Conservation (phyloP, 2,888 invertebrate genomes). For the Melanotus villosus region DNA sequence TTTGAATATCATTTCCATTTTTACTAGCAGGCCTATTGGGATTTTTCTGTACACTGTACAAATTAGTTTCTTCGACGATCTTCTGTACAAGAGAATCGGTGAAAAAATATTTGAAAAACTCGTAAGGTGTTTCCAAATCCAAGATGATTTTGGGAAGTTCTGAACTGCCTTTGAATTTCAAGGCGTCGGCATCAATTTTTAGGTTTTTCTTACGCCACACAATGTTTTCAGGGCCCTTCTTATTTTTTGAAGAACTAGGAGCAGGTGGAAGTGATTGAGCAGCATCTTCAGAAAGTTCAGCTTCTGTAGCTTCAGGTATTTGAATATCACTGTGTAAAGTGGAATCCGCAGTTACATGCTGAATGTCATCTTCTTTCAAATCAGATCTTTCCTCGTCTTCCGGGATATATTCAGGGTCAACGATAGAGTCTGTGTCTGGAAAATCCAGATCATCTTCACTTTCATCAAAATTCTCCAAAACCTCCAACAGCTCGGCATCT, state of each 20-base stretch:
- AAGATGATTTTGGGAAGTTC: conserved; percentile 28
- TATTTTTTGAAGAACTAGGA: neutral
- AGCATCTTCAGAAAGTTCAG: neutral
- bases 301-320: neutral
- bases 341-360: neutral
- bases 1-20: conserved; percentile 20
- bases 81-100: conserved; percentile 26
- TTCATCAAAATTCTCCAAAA: neutral
- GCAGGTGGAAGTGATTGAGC: neutral
- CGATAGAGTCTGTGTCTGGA: neutral
- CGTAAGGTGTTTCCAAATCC: conserved; percentile 35
- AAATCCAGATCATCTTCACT: neutral
- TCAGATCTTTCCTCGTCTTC: neutral
- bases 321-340: neutral
- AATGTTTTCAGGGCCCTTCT: neutral
- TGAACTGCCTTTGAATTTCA: conserved; percentile 22
- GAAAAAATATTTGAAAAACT: conserved; percentile 45
- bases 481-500: neutral
- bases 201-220: conserved; percentile 12
- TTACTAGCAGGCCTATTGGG: conserved; percentile 24
- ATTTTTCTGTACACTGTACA: conserved; percentile 37
- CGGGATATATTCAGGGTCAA: neutral
- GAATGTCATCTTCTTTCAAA: neutral
- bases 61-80: conserved; percentile 37
- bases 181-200: conserved; percentile 18